Evolutionary conservation across 1,140 invertebrate species (phyloP).

Genomic region (Zaprionus taronus): DNA sequence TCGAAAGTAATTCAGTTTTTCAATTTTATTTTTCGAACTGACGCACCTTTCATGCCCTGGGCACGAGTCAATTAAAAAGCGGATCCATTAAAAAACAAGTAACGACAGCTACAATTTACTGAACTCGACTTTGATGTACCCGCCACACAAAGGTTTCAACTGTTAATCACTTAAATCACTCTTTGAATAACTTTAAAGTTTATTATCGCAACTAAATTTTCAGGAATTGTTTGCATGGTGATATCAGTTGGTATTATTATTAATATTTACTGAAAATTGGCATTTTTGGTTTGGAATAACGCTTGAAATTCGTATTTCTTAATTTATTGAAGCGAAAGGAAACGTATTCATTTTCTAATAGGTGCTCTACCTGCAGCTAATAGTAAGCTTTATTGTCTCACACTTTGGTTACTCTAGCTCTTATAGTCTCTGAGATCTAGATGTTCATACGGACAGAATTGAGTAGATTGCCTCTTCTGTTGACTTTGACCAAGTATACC

Average conservation of each 20-base stretch:
- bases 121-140: neutral
- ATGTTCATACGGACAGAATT: neutral
- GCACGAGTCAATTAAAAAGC: constrained; percentile 11
- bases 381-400: no score
- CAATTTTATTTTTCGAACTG: neutral
- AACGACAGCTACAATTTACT: neutral
- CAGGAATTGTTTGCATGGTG: no score
- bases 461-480: neutral
- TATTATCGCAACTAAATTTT: no score
- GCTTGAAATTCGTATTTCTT: neutral
- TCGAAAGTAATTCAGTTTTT: constrained; percentile 20
- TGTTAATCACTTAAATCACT: neutral
- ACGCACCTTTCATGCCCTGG: constrained; percentile 29
- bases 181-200: neutral
- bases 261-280: neutral
- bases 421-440: neutral
- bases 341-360: no score
- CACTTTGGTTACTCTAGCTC: neutral
- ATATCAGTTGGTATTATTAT: no score
- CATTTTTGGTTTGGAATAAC: rapidly evolving
- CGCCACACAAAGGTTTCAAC: no score
- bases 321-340: neutral
- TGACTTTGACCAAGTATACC: neutral
- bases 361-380: no score
- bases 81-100: neutral